Evolutionary conservation across 2,113 vertebrate species (phyloP), one percentile per base, ranked within the genome.

Genomic region (Romanogobio albipinnatus): DNA sequence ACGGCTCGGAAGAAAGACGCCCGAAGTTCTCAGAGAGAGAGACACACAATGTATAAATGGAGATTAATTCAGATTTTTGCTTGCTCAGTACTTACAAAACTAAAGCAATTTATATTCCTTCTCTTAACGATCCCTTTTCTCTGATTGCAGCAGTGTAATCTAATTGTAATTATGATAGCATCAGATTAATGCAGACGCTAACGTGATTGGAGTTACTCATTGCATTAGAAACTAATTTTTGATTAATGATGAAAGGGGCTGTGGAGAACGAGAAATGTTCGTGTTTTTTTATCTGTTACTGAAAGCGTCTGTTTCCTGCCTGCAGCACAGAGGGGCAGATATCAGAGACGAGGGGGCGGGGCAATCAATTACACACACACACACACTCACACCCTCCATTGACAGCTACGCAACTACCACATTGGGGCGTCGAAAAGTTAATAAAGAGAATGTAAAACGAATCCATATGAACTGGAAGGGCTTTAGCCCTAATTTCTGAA

Each of bases 161-260:
- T 99, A 99, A 99, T 99, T 98, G 98, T 99, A 98, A 99, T 99
- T 99, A 99, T 99, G 98, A 99, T 99, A 98, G 95, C 97, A 99
- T 99, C 98, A 97, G 97, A 97, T 98, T 98, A 96, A 97, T 97
- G 96, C 97, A 96, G 97, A 97, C 97, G 95, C 97, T 97, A 95
- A 96, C 97, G 96, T 99, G 97, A 99, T 99, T 99, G 98, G 97
- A 98, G 96, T 97, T 97, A 97, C 96, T 98, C 96, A 96, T 97
- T 99, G 97, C 97, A 99, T 99, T 99, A 98, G 99, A 99, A 99
- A 99, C 96, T 97, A 96, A 98, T 99, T 98, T 98, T 98, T 96
- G 97, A 97, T 97, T 98, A 98, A 99, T 98, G 97, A 99, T 98
- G 96, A 99, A 99, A 98, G 98, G 95, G 95, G 95, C 96, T 96